Conservation (phyloP, 2,797 vertebrate genomes). For the Acipenser transmontanus region DNA sequence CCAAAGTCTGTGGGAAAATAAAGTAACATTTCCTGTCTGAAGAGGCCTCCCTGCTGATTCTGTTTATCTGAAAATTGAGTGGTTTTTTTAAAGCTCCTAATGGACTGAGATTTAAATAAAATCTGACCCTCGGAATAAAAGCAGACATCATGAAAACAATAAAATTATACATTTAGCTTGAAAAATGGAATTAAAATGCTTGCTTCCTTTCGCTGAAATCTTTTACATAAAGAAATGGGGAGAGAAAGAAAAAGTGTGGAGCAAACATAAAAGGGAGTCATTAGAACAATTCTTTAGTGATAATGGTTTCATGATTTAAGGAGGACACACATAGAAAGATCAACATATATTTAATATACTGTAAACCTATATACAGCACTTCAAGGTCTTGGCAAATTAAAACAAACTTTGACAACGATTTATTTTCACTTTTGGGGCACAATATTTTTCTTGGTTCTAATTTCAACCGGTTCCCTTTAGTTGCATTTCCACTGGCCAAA, state of each 20-base stretch:
- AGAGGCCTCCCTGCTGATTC: constrained; percentile 86
- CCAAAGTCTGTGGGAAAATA: constrained; percentile 69
- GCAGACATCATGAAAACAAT: constrained; percentile 82
- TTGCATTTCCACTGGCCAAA: no score
- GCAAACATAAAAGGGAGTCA: constrained; percentile 32
- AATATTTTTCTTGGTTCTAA: no score
- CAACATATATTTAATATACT: background rate
- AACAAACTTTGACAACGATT: no score
- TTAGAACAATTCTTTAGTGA: constrained; percentile 21
- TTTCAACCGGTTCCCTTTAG: no score
- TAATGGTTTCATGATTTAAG: constrained; percentile 19
- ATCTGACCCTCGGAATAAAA: constrained; percentile 86
- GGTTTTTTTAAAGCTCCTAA: constrained; percentile 73
- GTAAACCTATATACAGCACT: no score
- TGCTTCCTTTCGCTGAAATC: constrained; percentile 69
- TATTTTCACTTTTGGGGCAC: no score
- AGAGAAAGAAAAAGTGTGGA: constrained; percentile 32
- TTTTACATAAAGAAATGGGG: constrained; percentile 68
- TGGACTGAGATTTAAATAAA: constrained; percentile 91
- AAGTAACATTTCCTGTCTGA: constrained; percentile 66
- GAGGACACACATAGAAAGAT: constrained; percentile 18
- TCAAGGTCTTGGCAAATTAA: no score
- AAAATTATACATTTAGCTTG: constrained; percentile 74
- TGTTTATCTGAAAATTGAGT: constrained; percentile 90
- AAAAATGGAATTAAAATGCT: constrained; percentile 76